A percentile compares a stretch with the other conserved stretches of the same genome.
Conservation (phyloP, 2,797 vertebrate genomes). For the Anguilla obscura region DNA sequence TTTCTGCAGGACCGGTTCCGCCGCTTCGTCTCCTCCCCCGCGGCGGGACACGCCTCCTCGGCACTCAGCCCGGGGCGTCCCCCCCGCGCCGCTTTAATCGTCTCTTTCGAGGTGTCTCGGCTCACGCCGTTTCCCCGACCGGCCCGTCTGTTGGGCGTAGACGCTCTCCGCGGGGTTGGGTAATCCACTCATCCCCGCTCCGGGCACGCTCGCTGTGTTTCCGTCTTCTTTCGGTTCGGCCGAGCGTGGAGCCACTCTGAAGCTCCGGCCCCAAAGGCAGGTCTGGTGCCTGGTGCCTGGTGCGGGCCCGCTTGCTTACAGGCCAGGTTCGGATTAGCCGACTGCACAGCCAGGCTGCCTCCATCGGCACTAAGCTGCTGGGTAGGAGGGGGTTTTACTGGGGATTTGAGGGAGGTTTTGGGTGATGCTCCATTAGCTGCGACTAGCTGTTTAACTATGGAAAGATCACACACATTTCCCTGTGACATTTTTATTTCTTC, state of each 20-base stretch:
- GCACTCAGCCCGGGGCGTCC: background rate
- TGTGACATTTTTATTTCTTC: background rate
- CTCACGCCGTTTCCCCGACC: background rate
- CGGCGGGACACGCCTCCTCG: background rate
- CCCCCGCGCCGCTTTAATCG: background rate
- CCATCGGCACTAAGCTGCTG: background rate
- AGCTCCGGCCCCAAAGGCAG: background rate
- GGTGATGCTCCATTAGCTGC: background rate
- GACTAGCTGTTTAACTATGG: background rate
- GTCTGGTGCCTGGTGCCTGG: background rate
- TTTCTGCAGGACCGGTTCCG: background rate
- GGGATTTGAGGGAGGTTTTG: background rate
- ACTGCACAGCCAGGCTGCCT: background rate
- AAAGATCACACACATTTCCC: background rate
- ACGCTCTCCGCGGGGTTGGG: background rate
- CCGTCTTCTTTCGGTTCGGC: background rate
- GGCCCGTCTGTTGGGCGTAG: slow-evolving; percentile 10
- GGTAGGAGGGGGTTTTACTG: background rate
- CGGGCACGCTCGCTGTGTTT: background rate
- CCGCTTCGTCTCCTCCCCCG: background rate
- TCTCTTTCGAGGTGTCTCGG: background rate
- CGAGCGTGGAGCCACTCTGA: background rate
- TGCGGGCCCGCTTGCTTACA: background rate
- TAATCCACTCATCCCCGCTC: background rate
- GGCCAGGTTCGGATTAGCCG: background rate